Base-by-base conservation (phyloP, 2,888 invertebrate species). In the Iselma pallidipennis region DNA sequence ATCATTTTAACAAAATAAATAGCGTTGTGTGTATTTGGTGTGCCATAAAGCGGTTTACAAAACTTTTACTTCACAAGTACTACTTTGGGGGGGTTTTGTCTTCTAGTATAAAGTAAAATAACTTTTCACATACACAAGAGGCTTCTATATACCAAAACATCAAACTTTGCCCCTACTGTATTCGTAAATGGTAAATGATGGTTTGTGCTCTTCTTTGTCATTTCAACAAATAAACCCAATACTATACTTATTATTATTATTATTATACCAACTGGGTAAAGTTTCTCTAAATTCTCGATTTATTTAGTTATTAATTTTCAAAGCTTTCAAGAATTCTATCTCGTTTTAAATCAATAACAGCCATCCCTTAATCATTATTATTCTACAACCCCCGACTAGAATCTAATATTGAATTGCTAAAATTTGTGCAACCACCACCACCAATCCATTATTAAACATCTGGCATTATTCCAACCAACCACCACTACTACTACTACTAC, bases 381-480 rank as follows among this genome's bases (percentile, higher is more conserved):
- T 37, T 7, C 9, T 16, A 6, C 3, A 16, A n/a, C n/a, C n/a
- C n/a, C n/a, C n/a, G n/a, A n/a, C n/a, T n/a, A n/a, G n/a, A n/a
- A 16, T 9, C 16, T 37, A 37, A 37, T 16, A 16, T 7, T 9
- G 37, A 9, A 37, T 14, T 16, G 9, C 16, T 14, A 16, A 37
- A 23, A 59, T 59, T 56, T 19, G 33, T 48, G 6, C 37, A 26
- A 16, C 42, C 16, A 12, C 37, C 42, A 16, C 42, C 16, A 56
- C 51, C 45, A 45, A 60, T 23, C 31, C 45, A 54, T 57, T 54
- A 54, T 57, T 55, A 50, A 54, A 50, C 52, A 58, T 50, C 63
- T 63, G 63, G 63, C 59, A 26, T 14, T n/a, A 56, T 56, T 63
- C 63, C 63, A 63, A 49, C 23, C 10, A 57, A n/a, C n/a, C 14